Conservation (phyloP, 2,113 vertebrate genomes). For the Crotalus horridus region DNA sequence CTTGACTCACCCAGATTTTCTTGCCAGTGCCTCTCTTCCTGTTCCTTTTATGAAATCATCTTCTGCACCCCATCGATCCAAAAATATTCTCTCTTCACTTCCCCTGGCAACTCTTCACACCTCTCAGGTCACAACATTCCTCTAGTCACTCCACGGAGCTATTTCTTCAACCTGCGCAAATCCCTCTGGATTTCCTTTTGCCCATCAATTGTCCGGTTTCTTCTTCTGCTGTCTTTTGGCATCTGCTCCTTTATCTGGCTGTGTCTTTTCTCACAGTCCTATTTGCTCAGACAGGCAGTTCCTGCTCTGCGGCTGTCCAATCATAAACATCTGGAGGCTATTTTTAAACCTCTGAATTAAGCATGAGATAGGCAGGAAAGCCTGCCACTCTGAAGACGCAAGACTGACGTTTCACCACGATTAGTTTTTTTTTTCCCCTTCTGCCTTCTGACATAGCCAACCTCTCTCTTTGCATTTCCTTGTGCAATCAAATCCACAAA, state of each 20-base stretch:
- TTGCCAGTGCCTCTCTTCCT: background rate
- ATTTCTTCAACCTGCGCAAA: background rate
- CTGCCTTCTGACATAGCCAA: background rate
- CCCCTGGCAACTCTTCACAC: background rate
- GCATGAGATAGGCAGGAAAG: background rate
- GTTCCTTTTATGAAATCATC: background rate
- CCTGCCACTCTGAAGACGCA: constrained; percentile 3
- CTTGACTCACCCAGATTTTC: background rate
- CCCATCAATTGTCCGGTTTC: background rate
- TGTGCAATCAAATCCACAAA: background rate
- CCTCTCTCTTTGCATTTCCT: background rate
- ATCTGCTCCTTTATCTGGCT: background rate
- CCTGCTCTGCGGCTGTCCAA: background rate
- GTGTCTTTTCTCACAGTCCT: constrained; percentile 10
- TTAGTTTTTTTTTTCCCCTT: too few species aligned
- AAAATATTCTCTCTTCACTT: background rate
- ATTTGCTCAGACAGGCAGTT: background rate
- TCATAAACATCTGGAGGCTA: background rate
- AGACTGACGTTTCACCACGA: background rate
- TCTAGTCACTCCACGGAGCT: background rate
- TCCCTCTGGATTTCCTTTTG: background rate
- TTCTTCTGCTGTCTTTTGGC: background rate
- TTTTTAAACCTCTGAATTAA: background rate
- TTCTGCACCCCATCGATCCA: background rate
- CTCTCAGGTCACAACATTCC: background rate